Evolutionary conservation across 2,888 invertebrate species (phyloP).

Genomic region (Nomada fucata): DNA sequence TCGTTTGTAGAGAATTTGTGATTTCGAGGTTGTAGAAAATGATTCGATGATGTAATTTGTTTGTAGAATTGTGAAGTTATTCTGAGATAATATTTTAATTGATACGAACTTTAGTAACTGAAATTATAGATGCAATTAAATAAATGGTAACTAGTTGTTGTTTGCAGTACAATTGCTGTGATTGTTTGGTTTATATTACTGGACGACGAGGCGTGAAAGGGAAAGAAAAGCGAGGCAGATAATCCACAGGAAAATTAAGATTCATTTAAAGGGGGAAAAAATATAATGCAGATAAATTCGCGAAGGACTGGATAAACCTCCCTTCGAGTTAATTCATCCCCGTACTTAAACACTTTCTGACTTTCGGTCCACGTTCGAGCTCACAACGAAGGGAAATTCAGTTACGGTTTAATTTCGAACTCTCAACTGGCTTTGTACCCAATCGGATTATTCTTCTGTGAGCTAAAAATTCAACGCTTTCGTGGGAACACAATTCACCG

Average conservation of each 20-base stretch:
- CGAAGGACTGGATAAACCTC: slow-evolving; percentile 12
- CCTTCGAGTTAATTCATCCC: slow-evolving; percentile 26
- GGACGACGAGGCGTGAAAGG: neutral
- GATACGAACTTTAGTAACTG: too few relatives aligned
- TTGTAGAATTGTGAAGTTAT: too few relatives aligned
- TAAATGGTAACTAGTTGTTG: too few relatives aligned
- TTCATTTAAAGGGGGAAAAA: neutral
- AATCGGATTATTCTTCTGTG: slow-evolving; percentile 46
- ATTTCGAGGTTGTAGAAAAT: too few relatives aligned
- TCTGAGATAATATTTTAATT: too few relatives aligned
- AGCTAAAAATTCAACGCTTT: slow-evolving; percentile 42
- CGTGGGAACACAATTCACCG: slow-evolving; percentile 12
- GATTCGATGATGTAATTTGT: too few relatives aligned
- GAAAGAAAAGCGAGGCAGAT: neutral
- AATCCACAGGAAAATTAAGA: slow-evolving; percentile 4
- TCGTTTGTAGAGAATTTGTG: too few relatives aligned
- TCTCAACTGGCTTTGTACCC: slow-evolving; percentile 43
- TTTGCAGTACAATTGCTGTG: too few relatives aligned
- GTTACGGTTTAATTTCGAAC: slow-evolving; percentile 51
- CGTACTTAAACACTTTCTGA: slow-evolving; percentile 35
- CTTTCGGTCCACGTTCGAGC: slow-evolving; percentile 39
- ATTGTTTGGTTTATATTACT: too few relatives aligned
- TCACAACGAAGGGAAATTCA: slow-evolving; percentile 24
- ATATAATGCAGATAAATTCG: slow-evolving; percentile 23
- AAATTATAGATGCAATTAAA: too few relatives aligned